These are phyloP conservation scores for Yponomeuta evonymella DNA, from an alignment of 2,888 invertebrate species.

Conservation along the genomic window DNA sequence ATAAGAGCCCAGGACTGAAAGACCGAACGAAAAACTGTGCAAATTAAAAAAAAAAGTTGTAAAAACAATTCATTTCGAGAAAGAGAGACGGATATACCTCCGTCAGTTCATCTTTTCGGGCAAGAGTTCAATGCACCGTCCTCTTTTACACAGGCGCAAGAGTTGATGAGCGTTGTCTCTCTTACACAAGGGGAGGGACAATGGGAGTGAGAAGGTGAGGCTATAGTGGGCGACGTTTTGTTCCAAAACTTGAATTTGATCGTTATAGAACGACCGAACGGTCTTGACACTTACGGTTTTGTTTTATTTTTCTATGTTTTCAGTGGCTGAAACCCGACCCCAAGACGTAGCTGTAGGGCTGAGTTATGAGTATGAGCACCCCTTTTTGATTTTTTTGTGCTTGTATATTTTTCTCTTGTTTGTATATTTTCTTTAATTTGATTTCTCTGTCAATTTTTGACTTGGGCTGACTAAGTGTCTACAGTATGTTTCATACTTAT, in stretches of 20 bases:
- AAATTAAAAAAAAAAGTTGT: not conserved
- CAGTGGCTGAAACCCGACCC: no score
- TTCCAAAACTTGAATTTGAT: slow-evolving; percentile 66
- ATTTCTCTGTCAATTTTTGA: no score
- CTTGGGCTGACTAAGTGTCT: no score
- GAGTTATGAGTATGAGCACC: no score
- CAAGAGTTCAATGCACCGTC: slow-evolving; percentile 65
- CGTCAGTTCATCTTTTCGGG: slow-evolving; percentile 39
- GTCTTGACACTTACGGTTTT: slow-evolving; percentile 46
- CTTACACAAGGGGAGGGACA: slow-evolving; percentile 29
- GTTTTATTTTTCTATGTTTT: not conserved
- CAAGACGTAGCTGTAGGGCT: no score
- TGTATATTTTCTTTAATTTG: no score
- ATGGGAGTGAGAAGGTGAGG: slow-evolving; percentile 36
- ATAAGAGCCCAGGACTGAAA: not conserved
- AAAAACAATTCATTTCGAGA: slow-evolving; percentile 31
- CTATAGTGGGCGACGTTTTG: slow-evolving; percentile 61
- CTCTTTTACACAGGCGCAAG: slow-evolving; percentile 63
- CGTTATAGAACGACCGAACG: slow-evolving; percentile 47
- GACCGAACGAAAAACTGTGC: not conserved
- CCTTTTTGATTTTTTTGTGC: no score
- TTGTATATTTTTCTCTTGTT: no score
- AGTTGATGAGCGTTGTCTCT: slow-evolving; percentile 39
- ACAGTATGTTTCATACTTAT: no score
- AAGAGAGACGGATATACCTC: slow-evolving; percentile 48